Evolutionary conservation across 2,888 invertebrate species (phyloP), one percentile per base, ranked within the genome.

Genomic region (Cantharis nigra): DNA sequence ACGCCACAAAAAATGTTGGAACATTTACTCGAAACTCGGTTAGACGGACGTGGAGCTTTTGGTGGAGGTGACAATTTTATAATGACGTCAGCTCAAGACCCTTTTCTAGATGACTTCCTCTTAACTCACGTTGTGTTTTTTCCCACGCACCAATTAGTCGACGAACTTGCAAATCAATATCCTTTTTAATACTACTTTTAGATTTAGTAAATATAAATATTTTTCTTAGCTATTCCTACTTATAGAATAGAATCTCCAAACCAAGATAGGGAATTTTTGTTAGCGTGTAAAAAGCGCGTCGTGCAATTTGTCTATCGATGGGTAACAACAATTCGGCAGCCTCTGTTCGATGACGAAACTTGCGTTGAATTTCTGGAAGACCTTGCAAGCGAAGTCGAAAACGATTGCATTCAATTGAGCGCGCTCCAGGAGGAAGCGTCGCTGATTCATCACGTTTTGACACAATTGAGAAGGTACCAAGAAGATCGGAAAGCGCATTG

Each of bases 1-100:
- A 94, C 95, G 76, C 94, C 96, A 65, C 93, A 94, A 86, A 96
- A 96, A 89, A 96, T 96, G 93, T 87, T 96, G 83, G 96, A 96
- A 87, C 95, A 96, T 89, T 90, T 96, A 69, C 89, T 96, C 82
- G 96, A 96, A 87, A 95, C 95, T 13, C 90, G 95, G 77, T 89
- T 95, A 83, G 94, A 94, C 81, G 91, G 91, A 79, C 89, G 91
- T 80, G 89, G 90, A 76, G 89, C 88, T 83, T 88, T 87, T 82
- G 90, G 88, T 82, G 89, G 88, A 77, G 85, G 86, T 7, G 91
- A 91, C 82, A 87, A 86, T 74, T 86, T 87, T 73, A 84, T 87
- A 13, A 80, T 87, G 23, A 84, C 85, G 26, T 84, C 88, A 10
- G 87, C 89, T 67, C 91, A 92, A 85, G 95, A 95, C 89, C 93